These are phyloP conservation scores for Zoanthus sansibaricus DNA, from an alignment of 92 coral and sea anemone genomes.

Conservation along the genomic window DNA sequence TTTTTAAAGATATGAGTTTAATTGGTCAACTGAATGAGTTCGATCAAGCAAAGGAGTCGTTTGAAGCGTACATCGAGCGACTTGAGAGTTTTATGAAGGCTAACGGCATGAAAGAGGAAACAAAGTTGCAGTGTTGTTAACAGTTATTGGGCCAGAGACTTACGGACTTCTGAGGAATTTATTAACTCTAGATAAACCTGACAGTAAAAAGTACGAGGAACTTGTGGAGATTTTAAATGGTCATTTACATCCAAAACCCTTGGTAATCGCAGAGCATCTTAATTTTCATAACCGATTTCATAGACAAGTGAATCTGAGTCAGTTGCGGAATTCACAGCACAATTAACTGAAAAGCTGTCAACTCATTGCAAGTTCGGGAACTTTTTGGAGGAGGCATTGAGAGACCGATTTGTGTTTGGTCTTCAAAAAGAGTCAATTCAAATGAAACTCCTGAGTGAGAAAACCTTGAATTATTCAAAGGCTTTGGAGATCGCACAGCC, in stretches of 20 bases:
- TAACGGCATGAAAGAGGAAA: not conserved
- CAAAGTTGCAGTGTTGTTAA: conserved; percentile 47
- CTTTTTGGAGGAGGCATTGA: conserved; percentile 5
- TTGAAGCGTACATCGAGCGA: not conserved
- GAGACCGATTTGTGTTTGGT: conserved; percentile 47
- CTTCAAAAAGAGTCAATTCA: conserved; percentile 42
- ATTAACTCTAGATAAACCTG: conserved; percentile 20
- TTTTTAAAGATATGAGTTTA: too few species aligned
- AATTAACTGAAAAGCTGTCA: conserved; percentile 26
- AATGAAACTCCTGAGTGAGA: conserved; percentile 32
- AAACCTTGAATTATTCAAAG: conserved; percentile 36
- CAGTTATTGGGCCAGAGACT: conserved; percentile 57
- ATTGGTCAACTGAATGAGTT: too few species aligned
- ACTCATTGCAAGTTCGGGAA: conserved; percentile 31
- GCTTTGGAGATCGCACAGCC: conserved; percentile 54
- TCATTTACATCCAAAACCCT: conserved; percentile 52
- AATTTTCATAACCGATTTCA: conserved; percentile 36
- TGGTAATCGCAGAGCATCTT: conserved; percentile 45
- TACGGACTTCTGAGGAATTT: conserved; percentile 46
- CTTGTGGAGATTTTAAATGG: conserved; percentile 34
- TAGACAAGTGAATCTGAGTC: conserved; percentile 23
- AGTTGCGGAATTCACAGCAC: not conserved
- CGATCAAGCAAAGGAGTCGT: not conserved
- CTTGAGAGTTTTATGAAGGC: not conserved
- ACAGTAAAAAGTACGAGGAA: conserved; percentile 15